These are phyloP conservation scores for Sussaba pulchella DNA, from an alignment of 2,888 invertebrate species.

Conservation along the genomic window DNA sequence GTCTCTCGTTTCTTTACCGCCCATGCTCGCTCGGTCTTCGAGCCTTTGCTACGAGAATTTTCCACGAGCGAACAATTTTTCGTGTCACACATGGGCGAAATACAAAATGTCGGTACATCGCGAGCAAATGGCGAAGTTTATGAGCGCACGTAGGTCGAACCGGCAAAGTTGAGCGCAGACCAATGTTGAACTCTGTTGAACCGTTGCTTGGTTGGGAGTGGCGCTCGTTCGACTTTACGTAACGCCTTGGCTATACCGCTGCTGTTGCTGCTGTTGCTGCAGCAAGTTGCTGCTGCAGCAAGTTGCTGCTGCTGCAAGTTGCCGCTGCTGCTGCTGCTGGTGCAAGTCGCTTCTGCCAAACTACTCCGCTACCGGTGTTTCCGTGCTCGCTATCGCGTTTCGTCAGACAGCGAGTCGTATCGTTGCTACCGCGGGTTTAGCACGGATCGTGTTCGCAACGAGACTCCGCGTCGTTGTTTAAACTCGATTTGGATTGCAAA, in stretches of 20 bases:
- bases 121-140: slow-evolving; percentile 24
- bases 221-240: slow-evolving; percentile 64
- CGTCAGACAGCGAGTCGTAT: slow-evolving; percentile 25
- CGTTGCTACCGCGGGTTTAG: background rate
- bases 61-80: background rate
- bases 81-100: no score
- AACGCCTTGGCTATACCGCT: slow-evolving; percentile 25
- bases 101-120: no score
- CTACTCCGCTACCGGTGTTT: slow-evolving; percentile 49
- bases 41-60: background rate
- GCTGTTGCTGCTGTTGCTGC: slow-evolving; percentile 13
- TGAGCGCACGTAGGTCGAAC: slow-evolving; percentile 35
- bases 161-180: slow-evolving; percentile 11
- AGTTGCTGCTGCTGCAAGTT: no score
- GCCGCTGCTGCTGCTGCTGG: slow-evolving; percentile 8
- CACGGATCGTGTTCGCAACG: background rate
- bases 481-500: slow-evolving; percentile 22
- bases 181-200: slow-evolving; percentile 65
- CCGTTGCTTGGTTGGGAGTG: slow-evolving; percentile 62
- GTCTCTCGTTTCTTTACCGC: no score
- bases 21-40: slow-evolving; percentile 25
- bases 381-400: slow-evolving; percentile 33
- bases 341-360: slow-evolving; percentile 15
- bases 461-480: background rate
- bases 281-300: no score